These are phyloP conservation scores for Melanotaenia maccullochi DNA, from an alignment of 2,797 vertebrate genomes.

Conservation along the genomic window DNA sequence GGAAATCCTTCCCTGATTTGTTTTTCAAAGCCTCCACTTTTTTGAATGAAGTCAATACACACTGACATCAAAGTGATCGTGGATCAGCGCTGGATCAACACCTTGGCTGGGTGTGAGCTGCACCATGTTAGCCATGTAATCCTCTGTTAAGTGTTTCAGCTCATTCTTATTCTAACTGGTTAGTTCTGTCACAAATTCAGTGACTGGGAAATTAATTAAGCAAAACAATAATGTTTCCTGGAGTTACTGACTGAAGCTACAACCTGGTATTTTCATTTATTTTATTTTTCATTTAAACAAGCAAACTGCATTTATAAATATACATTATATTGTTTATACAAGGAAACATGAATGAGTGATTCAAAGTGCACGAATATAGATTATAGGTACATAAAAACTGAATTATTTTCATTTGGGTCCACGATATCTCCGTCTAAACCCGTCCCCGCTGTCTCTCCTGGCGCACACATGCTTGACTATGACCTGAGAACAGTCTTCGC, in stretches of 20 bases:
- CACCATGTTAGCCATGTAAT: constrained; percentile 76
- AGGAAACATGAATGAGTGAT: constrained; percentile 6
- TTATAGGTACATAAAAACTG: neutral
- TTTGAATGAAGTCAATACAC: constrained; percentile 73
- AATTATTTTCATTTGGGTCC: constrained; percentile 64
- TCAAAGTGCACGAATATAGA: constrained; percentile 63
- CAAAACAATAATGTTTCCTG: neutral
- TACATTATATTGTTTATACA: constrained; percentile 24
- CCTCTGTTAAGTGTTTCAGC: constrained; percentile 64
- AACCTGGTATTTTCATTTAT: neutral
- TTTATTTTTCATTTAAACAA: constrained; percentile 46
- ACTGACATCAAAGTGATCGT: constrained; percentile 75
- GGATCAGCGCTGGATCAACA: constrained; percentile 69
- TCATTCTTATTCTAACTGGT: constrained; percentile 60
- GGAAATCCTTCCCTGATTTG: constrained; percentile 75
- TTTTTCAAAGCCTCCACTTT: constrained; percentile 79
- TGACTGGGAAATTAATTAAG: neutral
- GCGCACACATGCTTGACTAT: constrained; percentile 89
- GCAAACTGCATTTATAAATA: constrained; percentile 69
- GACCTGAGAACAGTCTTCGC: constrained; percentile 89
- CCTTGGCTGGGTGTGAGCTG: constrained; percentile 64
- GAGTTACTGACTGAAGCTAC: neutral
- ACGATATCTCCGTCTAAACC: constrained; percentile 70
- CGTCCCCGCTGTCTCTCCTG: constrained; percentile 64
- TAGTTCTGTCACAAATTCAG: constrained; percentile 15